These are phyloP conservation scores for Coracopsis vasa DNA, from an alignment of 2,113 vertebrate species.

Conservation along the genomic window DNA sequence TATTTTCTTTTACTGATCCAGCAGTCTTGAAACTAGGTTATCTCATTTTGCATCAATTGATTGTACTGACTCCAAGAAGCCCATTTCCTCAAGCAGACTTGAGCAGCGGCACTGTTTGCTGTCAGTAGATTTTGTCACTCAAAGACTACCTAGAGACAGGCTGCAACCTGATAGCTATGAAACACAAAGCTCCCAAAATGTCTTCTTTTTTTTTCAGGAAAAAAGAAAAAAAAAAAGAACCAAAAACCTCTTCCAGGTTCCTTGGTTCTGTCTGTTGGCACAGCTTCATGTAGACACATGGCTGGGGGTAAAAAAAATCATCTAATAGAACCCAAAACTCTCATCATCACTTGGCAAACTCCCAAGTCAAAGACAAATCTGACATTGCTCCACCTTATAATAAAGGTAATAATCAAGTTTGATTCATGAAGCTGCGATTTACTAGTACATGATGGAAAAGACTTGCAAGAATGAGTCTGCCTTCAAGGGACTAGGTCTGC, in stretches of 20 bases:
- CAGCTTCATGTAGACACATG: neutral
- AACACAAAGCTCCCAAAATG: neutral
- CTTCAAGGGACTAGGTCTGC: neutral
- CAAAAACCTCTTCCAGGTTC: neutral
- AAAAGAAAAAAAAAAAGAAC: neutral
- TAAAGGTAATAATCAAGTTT: neutral
- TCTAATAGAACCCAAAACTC: neutral
- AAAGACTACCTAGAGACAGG: neutral
- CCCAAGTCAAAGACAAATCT: neutral
- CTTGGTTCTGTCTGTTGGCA: neutral
- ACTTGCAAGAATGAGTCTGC: neutral
- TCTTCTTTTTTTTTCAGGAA: neutral
- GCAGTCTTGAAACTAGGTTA: neutral
- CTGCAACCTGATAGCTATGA: neutral
- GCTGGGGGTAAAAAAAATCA: neutral
- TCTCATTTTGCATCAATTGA: slow-evolving; percentile 20
- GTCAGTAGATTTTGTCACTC: slow-evolving; percentile 35
- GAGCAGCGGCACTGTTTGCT: neutral
- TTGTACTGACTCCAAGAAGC: neutral
- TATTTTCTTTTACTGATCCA: neutral
- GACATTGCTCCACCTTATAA: neutral
- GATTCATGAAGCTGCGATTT: neutral
- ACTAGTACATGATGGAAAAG: neutral
- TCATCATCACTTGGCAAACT: neutral
- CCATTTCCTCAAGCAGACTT: neutral